phyloP scores from a whole-genome alignment of 2,797 vertebrate species.

The Botia kubotai region DNA sequence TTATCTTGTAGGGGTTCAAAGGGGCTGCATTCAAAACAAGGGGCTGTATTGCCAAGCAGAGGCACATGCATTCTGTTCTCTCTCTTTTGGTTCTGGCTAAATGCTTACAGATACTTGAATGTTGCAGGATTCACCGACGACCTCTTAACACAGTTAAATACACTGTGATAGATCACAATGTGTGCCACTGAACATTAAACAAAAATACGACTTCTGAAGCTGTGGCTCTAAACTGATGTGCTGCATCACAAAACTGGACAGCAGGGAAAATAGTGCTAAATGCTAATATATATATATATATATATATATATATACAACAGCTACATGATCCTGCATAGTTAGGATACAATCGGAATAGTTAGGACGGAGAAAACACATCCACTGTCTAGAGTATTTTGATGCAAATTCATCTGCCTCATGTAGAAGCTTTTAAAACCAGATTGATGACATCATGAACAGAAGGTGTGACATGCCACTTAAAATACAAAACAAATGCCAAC shows the following conservation, averaged over 20 bases:
- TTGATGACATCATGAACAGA: too few species aligned
- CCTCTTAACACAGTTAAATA: not conserved
- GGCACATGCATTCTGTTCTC: constrained; percentile 57
- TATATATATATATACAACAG: too few species aligned
- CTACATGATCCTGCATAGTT: too few species aligned
- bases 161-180: not conserved
- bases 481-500: not conserved
- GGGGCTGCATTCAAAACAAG: constrained; percentile 62
- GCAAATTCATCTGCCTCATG: not conserved
- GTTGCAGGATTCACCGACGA: not conserved
- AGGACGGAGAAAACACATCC: not conserved
- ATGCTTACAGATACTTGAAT: not conserved
- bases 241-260: too few species aligned
- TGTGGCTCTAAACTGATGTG: not conserved
- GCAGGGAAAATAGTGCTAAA: not conserved
- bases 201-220: not conserved
- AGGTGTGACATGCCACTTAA: not conserved
- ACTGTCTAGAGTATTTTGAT: not conserved
- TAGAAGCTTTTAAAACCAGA: too few species aligned
- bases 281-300: not conserved
- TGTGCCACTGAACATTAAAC: not conserved
- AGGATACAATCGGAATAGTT: not conserved
- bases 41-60: constrained; percentile 55
- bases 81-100: constrained; percentile 18
- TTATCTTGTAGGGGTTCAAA: constrained; percentile 33